Percentiles rank a stretch among this genome's conserved stretches.
Evolutionary conservation across 2,113 vertebrate species (phyloP).

Genomic region (Dromas ardeola): DNA sequence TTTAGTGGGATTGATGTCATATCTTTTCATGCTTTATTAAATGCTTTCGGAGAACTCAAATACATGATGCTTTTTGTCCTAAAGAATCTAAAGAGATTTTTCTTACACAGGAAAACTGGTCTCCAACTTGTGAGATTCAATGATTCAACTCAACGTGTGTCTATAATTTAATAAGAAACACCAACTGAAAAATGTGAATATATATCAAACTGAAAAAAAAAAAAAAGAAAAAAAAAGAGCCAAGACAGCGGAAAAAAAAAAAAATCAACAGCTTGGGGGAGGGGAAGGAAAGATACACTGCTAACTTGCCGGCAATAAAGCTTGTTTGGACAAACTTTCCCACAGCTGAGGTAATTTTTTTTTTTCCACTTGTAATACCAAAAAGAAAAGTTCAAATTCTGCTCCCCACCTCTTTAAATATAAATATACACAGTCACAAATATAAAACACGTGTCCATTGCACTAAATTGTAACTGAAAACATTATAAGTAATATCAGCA

Average conservation of each 20-base stretch:
- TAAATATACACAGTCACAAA: background rate
- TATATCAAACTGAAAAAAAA: constrained; percentile 74
- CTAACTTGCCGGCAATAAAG: constrained; percentile 70
- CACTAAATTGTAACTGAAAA: constrained; percentile 3
- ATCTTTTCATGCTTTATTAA: constrained; percentile 98
- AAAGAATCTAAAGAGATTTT: constrained; percentile 74
- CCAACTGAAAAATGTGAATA: constrained; percentile 74
- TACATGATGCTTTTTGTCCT: constrained; percentile 85
- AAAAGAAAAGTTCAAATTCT: background rate
- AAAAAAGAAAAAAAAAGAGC: constrained; percentile 22
- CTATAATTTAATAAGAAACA: constrained; percentile 89
- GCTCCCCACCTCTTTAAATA: background rate
- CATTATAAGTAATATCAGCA: background rate
- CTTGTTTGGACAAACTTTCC: constrained; percentile 41
- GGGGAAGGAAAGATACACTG: constrained; percentile 39
- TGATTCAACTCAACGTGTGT: constrained; percentile 83
- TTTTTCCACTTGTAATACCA: background rate
- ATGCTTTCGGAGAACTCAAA: constrained; percentile 85
- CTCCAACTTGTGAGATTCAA: constrained; percentile 85
- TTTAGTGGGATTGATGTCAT: constrained; percentile 95
- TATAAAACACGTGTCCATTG: background rate
- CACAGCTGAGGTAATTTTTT: constrained; percentile 23
- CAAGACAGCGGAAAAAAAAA: constrained; percentile 24
- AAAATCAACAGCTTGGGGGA: background rate
- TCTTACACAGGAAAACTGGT: constrained; percentile 63